phyloP scores from a whole-genome alignment of 1,140 invertebrate genomes.

The Aradophagus sp. region DNA sequence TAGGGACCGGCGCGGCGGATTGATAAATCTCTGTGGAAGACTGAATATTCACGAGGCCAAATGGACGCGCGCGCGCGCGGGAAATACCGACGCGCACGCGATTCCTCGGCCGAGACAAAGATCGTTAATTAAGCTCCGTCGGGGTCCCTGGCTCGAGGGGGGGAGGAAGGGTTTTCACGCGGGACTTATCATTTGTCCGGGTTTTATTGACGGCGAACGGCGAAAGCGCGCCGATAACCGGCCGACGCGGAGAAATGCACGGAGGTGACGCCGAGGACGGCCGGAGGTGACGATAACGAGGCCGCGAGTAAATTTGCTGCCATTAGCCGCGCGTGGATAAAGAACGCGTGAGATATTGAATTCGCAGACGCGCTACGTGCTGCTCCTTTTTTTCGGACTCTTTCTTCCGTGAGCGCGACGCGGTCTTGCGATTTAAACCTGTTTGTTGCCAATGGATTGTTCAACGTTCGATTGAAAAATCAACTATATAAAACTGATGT shows the following conservation, averaged over 20 bases:
- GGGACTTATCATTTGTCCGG: slow-evolving; percentile 32
- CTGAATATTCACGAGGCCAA: slow-evolving; percentile 63
- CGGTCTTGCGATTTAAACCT: too few relatives aligned
- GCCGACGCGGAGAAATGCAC: slow-evolving; percentile 6
- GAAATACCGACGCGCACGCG: slow-evolving; percentile 59
- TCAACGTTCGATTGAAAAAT: too few relatives aligned
- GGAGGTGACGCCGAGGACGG: slow-evolving; percentile 14
- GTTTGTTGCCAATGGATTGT: too few relatives aligned
- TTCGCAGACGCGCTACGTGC: slow-evolving; percentile 22
- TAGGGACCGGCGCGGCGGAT: slow-evolving; percentile 46
- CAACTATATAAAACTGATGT: too few relatives aligned
- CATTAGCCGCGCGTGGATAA: slow-evolving; percentile 72
- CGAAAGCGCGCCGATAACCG: slow-evolving; percentile 17
- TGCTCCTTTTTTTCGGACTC: neutral
- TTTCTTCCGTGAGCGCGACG: too few relatives aligned
- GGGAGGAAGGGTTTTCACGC: neutral
- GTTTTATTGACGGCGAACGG: slow-evolving; percentile 27
- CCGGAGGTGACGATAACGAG: slow-evolving; percentile 67
- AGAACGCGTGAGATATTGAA: slow-evolving; percentile 44
- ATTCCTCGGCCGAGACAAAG: slow-evolving; percentile 42
- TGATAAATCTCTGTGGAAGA: slow-evolving; percentile 60
- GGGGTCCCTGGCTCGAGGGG: too few relatives aligned
- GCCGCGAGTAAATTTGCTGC: slow-evolving; percentile 71
- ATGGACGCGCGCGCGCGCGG: slow-evolving; percentile 55
- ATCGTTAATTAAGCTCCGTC: slow-evolving; percentile 61